Evolutionary conservation across 2,888 invertebrate genomes (phyloP), one percentile per base, ranked within the genome.

Genomic region (Agrotis ipsilon): DNA sequence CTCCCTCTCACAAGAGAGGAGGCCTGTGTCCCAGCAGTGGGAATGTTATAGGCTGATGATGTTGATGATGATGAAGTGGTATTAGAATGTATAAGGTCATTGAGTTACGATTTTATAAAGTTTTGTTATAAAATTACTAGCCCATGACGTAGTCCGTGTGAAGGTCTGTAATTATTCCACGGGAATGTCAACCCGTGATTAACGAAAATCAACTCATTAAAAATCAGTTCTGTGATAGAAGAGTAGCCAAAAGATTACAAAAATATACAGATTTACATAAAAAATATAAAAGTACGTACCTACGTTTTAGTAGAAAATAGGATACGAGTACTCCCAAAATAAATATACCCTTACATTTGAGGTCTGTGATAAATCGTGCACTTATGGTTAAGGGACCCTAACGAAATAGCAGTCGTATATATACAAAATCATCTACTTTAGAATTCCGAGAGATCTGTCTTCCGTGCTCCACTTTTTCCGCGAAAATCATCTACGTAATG

Each of bases 321-420:
- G 9, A 55, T 45, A 45, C 21, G 13, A 57, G 18, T 58, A 27
- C 46, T 58, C 19, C 45, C 27, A 21, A 14, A 39, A 39, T 16
- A 18, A 14, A 49, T 69, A 43, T 54, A 46, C 46, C 43, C 14
- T 11, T 24, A 27, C 64, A 24, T 60, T 70, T 52, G 57, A 57
- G 54, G 27, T n/a, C 46, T 14, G n/a, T 70, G 74, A 81, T 66
- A 74, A 80, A 80, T 81, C 24, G 74, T 32, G 65, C 68, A 81
- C 74, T 78, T 60, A 62, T 9, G 3, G 55, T 43, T 68, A 43
- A 62, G 59, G 24, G 62, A 48, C 27, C 48, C 51, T 46, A 16
- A 68, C 21, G 43, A 68, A 78, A 78, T 66, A 58, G 24, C 54
- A 46, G 60, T 32, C 59, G 49, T 80, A 66, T 21, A 60, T 74